Conservation (phyloP, 2,888 invertebrate species). For the Herminia tarsipennalis region DNA sequence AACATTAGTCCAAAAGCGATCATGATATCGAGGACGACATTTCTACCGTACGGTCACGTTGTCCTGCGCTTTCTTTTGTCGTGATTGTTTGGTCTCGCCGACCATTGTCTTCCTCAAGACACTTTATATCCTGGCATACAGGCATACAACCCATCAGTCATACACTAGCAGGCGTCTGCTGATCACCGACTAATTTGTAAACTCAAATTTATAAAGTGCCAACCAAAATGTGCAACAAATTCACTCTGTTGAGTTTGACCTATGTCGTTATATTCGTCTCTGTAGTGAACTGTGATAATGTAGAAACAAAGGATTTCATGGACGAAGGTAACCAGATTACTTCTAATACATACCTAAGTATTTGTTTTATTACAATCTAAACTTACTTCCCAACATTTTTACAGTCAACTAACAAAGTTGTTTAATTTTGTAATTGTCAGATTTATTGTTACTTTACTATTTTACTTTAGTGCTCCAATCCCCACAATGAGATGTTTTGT, state of each 20-base stretch:
- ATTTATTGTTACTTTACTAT: too few relatives aligned
- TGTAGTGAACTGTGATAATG: constrained; percentile 65
- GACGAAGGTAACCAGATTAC: constrained; percentile 58
- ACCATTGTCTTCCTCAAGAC: constrained; percentile 76
- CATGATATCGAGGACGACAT: constrained; percentile 72
- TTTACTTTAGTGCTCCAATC: too few relatives aligned
- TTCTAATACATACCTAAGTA: too few relatives aligned
- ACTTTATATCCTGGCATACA: constrained; percentile 81
- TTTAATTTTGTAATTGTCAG: too few relatives aligned
- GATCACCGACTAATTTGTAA: constrained; percentile 50
- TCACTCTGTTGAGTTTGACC: constrained; percentile 65
- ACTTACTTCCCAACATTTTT: too few relatives aligned
- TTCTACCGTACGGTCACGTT: constrained; percentile 79
- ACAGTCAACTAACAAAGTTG: too few relatives aligned
- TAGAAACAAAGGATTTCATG: constrained; percentile 56
- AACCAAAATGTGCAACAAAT: constrained; percentile 71
- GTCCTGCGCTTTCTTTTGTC: constrained; percentile 80
- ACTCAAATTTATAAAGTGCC: constrained; percentile 29
- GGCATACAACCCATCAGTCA: constrained; percentile 73
- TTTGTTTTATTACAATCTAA: too few relatives aligned
- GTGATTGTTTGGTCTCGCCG: constrained; percentile 74
- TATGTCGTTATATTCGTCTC: constrained; percentile 69
- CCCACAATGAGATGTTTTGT: too few relatives aligned
- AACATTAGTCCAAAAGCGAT: constrained; percentile 73
- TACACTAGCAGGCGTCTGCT: constrained; percentile 58